Evolutionary conservation across 92 coral and sea anemone genomes (phyloP), one percentile per base, ranked within the genome.

Genomic region (Zoanthus solanderi): DNA sequence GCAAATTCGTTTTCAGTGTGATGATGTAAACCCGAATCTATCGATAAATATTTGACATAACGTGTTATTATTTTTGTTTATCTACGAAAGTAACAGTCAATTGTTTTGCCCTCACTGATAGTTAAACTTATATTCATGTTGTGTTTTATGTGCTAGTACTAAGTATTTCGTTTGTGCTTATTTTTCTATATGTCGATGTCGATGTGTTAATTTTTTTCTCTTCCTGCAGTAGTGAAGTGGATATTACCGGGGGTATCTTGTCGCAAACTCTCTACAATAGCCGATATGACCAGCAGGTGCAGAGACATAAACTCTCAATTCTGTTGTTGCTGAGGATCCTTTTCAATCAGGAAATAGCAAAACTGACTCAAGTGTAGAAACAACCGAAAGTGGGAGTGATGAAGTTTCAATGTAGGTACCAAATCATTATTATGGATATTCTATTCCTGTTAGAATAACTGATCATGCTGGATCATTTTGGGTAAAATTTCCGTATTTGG

Each of bases 191-290:
- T 57, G 1, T 57, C 63, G 63, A 57, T 57, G 17, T 57, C 0
- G 0, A 57, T 57, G 17, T 57, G 14, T 57, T 57, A 10, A 57
- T 57, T 57, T 57, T 57, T 7, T 9, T 57, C 0, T 56, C 17
- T 9, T 57, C 63, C 63, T 57, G 63, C 63, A 57, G 63, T 18
- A 57, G 17, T 57, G 63, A 57, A 57, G 63, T 57, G 63, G 63
- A 57, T 57, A 57, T 57, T 12, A 57, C 63, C 63, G 63, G 63
- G 63, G 63, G 63, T 57, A 57, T 57, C 63, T 57, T 57, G 63
- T 57, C 63, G 17, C 0, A 3, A 57, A 12, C 63, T 0, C 63
- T 57, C 63, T 9, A 57, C 63, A 57, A 57, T 57, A 57, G 63
- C 63, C 63, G 63, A 57, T 11, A 57, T 57, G 63, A 57, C 63